These are phyloP conservation scores for Tetranychus urticae DNA, from an alignment of 1,140 invertebrate genomes.

Conservation along the genomic window DNA sequence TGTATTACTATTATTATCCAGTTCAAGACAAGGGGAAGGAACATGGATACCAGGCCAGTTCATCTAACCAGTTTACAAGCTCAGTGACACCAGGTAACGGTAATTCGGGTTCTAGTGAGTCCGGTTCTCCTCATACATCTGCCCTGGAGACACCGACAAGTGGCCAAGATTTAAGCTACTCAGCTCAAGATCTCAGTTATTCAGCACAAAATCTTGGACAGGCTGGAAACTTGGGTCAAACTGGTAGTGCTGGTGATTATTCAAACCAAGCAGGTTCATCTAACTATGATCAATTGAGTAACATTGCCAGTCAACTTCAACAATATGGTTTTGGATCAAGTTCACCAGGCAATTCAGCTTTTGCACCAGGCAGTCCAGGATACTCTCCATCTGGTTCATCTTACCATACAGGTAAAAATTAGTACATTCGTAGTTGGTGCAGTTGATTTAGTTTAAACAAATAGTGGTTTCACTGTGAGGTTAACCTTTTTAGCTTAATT, in stretches of 20 bases:
- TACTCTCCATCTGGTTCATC: background rate
- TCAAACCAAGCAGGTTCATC: background rate
- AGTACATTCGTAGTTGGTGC: too few species aligned
- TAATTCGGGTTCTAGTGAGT: background rate
- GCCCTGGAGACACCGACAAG: background rate
- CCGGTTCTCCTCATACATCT: background rate
- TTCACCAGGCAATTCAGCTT: background rate
- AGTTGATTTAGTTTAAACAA: too few species aligned
- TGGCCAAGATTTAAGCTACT: constrained; percentile 8
- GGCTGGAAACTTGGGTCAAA: too few species aligned
- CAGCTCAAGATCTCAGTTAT: constrained; percentile 7
- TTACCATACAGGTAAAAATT: background rate
- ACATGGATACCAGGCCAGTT: constrained; percentile 7
- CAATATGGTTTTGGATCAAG: background rate
- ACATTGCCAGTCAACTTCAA: constrained; percentile 6
- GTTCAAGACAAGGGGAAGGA: constrained; percentile 12
- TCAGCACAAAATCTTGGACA: constrained; percentile 1
- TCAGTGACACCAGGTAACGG: constrained; percentile 2
- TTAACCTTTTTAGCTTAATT: too few species aligned
- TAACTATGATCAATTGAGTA: constrained; percentile 9
- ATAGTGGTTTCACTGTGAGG: too few species aligned
- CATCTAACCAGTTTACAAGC: constrained; percentile 10
- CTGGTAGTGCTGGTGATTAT: background rate
- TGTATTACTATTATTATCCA: constrained; percentile 16
- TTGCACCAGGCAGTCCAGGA: background rate